These are phyloP conservation scores for Anarrhichthys ocellatus DNA, from an alignment of 2,113 vertebrate genomes.

Conservation along the genomic window DNA sequence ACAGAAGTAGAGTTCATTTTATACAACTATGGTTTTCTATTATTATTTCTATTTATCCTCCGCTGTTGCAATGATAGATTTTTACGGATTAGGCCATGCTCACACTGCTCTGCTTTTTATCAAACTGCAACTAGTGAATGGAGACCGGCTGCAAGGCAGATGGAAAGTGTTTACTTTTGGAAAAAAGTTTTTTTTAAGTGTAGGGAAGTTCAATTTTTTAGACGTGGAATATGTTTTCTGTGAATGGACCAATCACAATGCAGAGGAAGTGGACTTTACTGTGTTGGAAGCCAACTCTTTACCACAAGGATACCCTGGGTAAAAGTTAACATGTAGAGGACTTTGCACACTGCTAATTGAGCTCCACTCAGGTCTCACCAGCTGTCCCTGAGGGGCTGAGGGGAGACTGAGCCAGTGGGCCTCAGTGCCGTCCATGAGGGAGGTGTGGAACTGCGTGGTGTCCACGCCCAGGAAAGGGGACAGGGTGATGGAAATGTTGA, in stretches of 20 bases:
- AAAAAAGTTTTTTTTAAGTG: conserved; percentile 23
- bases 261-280: not conserved
- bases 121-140: conserved; percentile 9
- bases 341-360: not conserved
- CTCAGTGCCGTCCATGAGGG: conserved; percentile 79
- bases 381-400: conserved; percentile 74
- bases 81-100: not conserved
- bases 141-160: not conserved
- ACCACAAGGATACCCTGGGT: not conserved
- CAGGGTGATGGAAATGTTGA: conserved; percentile 89
- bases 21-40: not conserved
- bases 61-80: conserved; percentile 4
- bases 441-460: conserved; percentile 86
- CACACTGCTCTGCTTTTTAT: conserved; percentile 28
- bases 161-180: conserved; percentile 12
- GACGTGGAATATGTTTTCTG: not conserved
- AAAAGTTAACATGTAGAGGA: not conserved
- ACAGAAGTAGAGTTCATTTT: conserved; percentile 11
- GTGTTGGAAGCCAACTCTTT: not conserved
- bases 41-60: not conserved
- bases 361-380: conserved; percentile 76
- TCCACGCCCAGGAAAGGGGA: conserved; percentile 87
- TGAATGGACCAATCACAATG: not conserved
- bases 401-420: conserved; percentile 87
- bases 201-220: conserved; percentile 8